Conservation (phyloP, 2,888 invertebrate species). For the Hololepta plana region DNA sequence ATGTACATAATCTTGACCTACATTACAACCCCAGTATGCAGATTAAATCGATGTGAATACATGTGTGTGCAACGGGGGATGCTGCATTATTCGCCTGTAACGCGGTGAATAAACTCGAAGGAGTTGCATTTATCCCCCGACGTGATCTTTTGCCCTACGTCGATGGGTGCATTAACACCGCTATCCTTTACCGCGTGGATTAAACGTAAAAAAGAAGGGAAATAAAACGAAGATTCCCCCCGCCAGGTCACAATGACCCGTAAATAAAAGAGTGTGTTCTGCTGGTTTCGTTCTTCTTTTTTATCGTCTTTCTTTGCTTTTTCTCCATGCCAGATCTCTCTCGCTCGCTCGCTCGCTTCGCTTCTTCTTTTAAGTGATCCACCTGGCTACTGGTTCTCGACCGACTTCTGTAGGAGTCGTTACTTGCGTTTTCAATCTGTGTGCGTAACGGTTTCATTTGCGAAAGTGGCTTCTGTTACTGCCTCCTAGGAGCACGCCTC, state of each 20-base stretch:
- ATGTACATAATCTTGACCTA: conserved; percentile 22
- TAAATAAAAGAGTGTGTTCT: too few species aligned
- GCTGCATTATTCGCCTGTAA: too few species aligned
- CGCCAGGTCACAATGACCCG: too few species aligned
- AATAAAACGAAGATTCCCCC: too few species aligned
- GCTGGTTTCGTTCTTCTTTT: too few species aligned
- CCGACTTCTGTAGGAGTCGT: conserved; percentile 9
- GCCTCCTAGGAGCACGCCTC: conserved; percentile 10
- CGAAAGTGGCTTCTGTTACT: conserved; percentile 7
- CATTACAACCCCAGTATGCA: conserved; percentile 18
- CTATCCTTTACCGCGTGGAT: conserved; percentile 16
- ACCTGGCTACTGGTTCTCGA: conserved; percentile 15
- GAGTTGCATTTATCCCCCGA: conserved; percentile 9
- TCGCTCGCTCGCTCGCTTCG: too few species aligned
- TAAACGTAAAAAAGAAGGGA: too few species aligned
- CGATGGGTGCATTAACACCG: conserved; percentile 18
- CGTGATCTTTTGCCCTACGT: conserved; percentile 13
- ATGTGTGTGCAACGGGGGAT: conserved; percentile 17
- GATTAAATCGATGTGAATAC: conserved; percentile 24
- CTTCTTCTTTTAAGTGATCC: conserved; percentile 11
- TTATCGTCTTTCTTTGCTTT: too few species aligned
- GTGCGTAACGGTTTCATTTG: conserved; percentile 10
- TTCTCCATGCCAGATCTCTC: too few species aligned
- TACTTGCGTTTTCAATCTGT: conserved; percentile 15
- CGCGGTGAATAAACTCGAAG: conserved; percentile 11